These are phyloP conservation scores for Sussaba pulchella DNA, from an alignment of 2,888 invertebrate species.

Conservation along the genomic window DNA sequence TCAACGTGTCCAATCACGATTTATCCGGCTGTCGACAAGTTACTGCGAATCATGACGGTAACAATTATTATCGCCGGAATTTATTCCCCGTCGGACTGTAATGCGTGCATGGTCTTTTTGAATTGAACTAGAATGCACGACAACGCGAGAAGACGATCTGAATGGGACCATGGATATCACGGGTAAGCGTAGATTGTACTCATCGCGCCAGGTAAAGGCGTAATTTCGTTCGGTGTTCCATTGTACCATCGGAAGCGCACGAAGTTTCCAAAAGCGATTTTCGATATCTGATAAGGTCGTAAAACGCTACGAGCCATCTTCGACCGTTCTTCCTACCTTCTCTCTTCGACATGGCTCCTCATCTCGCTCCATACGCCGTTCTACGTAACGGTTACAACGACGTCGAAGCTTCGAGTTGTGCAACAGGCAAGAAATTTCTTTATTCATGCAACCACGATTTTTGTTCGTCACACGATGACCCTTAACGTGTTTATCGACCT, in stretches of 20 bases:
- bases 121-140: neutral
- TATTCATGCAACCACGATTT: slow-evolving; percentile 60
- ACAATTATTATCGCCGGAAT: neutral
- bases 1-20: slow-evolving; percentile 1
- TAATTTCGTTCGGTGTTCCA: slow-evolving; percentile 32
- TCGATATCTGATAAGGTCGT: slow-evolving; percentile 63
- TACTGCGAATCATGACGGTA: neutral
- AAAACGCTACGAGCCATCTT: slow-evolving; percentile 19
- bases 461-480: slow-evolving; percentile 49
- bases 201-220: slow-evolving; percentile 17
- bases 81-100: too few species aligned
- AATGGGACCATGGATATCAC: neutral
- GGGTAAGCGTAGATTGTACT: neutral
- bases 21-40: slow-evolving; percentile 1
- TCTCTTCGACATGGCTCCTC: neutral
- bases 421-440: slow-evolving; percentile 57
- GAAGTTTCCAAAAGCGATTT: slow-evolving; percentile 50
- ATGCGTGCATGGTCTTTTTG: too few species aligned
- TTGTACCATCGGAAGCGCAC: slow-evolving; percentile 26
- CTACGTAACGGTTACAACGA: neutral
- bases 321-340: slow-evolving; percentile 32
- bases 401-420: slow-evolving; percentile 14
- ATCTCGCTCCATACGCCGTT: neutral
- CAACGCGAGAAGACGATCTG: neutral
- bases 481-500: slow-evolving; percentile 51